phyloP scores from a whole-genome alignment of 2,113 vertebrate species.

The Macaca mulatta region DNA sequence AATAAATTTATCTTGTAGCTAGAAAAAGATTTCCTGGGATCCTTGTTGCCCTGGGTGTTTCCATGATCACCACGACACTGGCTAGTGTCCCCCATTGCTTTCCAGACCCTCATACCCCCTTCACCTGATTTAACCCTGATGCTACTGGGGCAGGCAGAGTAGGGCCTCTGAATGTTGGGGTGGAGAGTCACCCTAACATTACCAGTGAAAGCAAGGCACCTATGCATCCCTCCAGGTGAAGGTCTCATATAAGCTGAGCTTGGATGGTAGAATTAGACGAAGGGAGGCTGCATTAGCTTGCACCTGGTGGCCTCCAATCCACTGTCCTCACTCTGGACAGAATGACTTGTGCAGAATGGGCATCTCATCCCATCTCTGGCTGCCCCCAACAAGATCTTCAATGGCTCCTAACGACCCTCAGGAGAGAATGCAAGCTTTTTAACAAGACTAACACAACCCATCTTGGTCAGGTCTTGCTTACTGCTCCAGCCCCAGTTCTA shows the following conservation, averaged over 20 bases:
- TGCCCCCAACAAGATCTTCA: not conserved
- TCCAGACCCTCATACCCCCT: not conserved
- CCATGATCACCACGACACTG: not conserved
- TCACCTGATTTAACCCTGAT: too few species aligned
- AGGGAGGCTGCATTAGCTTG: not conserved
- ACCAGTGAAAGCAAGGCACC: not conserved
- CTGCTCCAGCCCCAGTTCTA: not conserved
- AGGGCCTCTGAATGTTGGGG: not conserved
- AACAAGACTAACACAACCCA: not conserved
- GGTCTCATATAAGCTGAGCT: not conserved
- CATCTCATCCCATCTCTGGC: not conserved
- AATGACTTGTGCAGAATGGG: not conserved
- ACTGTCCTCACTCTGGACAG: not conserved
- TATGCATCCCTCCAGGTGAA: too few species aligned
- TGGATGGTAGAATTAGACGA: not conserved
- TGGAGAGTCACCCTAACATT: not conserved
- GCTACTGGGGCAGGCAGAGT: not conserved
- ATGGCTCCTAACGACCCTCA: not conserved
- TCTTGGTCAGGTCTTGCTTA: not conserved
- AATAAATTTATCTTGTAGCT: not conserved
- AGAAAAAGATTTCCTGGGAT: not conserved
- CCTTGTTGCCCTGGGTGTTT: not conserved
- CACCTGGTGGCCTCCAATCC: not conserved
- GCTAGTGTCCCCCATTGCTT: not conserved
- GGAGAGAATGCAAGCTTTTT: not conserved